Evolutionary conservation across 2,797 vertebrate species (phyloP), one percentile per base, ranked within the genome.

Genomic region (Rhyacichthys aspro): DNA sequence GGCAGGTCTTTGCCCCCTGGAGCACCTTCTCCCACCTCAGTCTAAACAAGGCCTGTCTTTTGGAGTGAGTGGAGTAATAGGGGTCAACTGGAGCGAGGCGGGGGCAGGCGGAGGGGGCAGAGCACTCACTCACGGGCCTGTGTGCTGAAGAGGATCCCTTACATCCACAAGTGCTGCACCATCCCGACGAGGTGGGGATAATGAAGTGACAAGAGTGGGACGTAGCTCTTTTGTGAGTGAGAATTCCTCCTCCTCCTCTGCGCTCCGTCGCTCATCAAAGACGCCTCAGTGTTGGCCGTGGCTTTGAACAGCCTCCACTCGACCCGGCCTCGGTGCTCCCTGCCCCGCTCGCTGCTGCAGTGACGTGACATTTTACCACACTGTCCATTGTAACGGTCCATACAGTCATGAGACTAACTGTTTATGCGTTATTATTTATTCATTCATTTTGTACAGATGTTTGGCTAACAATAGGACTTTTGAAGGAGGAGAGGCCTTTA

Each of bases 11-110:
- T 33, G 63, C 65, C 65, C 81, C 78, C 86, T 67, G 83, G 76
- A 81, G 72, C 80, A 86, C 70, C 82, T 83, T 81, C 59, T 68
- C 57, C 37, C 9, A 38, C 9, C 37, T 81, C 67, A 82, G 53
- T 77, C 55, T 70, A 82, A 85, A 93, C 91, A 93, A 91, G 92
- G 89, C 80, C 71, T 83, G 82, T 90, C 86, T 86, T 90, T 93
- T 92, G 87, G 60, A 83, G 77, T 78, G 77, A 77, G 79, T 56
- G 38, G 80, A 83, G 68, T 65, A 72, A 78, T 69, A 80, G 76
- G 60, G 72, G 64, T 81, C 79, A 72, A 64, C 71, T 57, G 67
- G 69, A 54, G 55, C 63, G 64, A 69, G 54, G 71, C 76, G 61
- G 78, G 41, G 47, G 59, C 55, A 59, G 33, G 19, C 23, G 46